These are phyloP conservation scores for Mactromeris polynyma DNA, from an alignment of 2,888 invertebrate genomes.

Conservation along the genomic window DNA sequence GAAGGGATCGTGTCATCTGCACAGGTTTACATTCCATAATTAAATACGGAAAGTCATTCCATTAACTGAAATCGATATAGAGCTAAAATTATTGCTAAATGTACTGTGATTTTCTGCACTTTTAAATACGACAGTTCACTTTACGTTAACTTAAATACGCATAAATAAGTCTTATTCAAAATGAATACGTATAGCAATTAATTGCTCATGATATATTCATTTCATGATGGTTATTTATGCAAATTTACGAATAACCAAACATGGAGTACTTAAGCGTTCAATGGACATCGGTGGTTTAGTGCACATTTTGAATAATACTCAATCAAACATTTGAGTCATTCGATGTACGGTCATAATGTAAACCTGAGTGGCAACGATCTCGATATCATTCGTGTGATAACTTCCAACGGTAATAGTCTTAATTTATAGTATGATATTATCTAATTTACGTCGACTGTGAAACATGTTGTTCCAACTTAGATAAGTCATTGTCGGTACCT, in stretches of 20 bases:
- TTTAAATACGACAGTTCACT: background rate
- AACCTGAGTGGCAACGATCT: background rate
- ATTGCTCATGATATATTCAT: background rate
- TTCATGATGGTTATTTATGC: background rate
- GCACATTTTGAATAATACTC: background rate
- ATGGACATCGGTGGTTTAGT: background rate
- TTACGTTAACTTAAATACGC: background rate
- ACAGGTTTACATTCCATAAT: conserved; percentile 8
- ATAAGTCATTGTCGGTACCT: too few relatives aligned
- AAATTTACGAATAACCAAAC: background rate
- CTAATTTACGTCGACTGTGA: too few relatives aligned
- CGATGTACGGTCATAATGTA: background rate
- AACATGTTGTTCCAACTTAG: too few relatives aligned
- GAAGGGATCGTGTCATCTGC: background rate
- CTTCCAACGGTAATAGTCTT: background rate
- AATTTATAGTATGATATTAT: too few relatives aligned
- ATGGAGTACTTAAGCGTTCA: background rate
- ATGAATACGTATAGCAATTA: background rate
- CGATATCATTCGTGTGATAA: background rate
- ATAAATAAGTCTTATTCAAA: background rate
- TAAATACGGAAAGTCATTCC: conserved; percentile 7
- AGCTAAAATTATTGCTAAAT: background rate
- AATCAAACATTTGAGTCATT: background rate
- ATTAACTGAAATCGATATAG: background rate
- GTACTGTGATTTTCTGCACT: background rate